Evolutionary conservation across 2,797 vertebrate species (phyloP), one percentile per base, ranked within the genome.

Genomic region (Cossypha caffra): DNA sequence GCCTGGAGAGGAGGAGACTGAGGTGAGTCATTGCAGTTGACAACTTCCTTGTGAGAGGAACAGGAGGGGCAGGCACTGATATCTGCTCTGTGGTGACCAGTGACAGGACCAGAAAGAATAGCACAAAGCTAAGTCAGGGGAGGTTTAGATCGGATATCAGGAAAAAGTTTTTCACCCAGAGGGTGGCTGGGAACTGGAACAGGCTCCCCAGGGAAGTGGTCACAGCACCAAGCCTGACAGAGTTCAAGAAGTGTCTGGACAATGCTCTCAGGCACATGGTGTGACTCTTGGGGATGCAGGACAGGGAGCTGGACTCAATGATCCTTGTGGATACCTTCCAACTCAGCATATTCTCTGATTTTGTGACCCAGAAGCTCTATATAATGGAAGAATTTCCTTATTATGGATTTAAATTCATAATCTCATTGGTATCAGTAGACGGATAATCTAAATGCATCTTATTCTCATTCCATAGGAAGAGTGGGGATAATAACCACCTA

Each of bases 231-330:
- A 62, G 28, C 18, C 45, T n/a, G 45, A 13, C 10, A 23, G 15
- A 58, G 10, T 45, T 51, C 52, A 19, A 13, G 52, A 51, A 51
- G 16, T 0, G 0, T 59, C 59, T 67, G 24, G n/a, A 51, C n/a
- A n/a, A 1, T 29, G 15, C 13, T 29, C 19, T 76, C 33, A 25
- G 33, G 7, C 19, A 29, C 6, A 15, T 0, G 1, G 8, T 29
- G 11, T 16, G 55, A 38, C 24, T 76, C 45, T 61, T 38, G 19
- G 38, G 33, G 7, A 66, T 11, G 24, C 13, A 47, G 33, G 24
- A 16, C 19, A 33, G 62, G 54, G 24, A 68, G 13, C 28, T 68
- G 38, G 24, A 61, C 19, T 45, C 3, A 4, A 20, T 59, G 38
- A 29, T 8, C 28, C 52, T 47, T 38, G 72, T 76, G 33, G 19